These are phyloP conservation scores for Blomia tropicalis DNA, from an alignment of 2,888 invertebrate genomes.

Conservation along the genomic window DNA sequence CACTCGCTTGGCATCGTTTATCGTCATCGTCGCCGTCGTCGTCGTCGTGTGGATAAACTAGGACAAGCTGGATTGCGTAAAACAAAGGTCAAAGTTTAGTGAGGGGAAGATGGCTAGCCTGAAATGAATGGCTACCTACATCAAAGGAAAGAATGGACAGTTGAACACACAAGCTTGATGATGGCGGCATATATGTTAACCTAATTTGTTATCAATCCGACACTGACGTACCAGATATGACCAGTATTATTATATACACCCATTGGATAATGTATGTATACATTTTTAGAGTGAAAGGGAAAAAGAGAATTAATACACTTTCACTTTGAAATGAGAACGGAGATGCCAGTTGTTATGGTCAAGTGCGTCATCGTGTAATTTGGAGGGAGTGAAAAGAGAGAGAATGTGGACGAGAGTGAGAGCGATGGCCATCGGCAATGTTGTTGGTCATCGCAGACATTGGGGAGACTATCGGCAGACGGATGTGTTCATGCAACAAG, in stretches of 20 bases:
- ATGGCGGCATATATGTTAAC: not conserved
- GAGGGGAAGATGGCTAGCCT: no score
- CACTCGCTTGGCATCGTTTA: no score
- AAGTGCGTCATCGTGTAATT: not conserved
- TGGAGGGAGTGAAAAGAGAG: not conserved
- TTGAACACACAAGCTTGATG: no score
- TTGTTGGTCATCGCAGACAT: not conserved
- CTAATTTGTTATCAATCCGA: slow-evolving; percentile 7
- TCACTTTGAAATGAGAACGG: not conserved
- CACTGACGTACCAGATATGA: no score
- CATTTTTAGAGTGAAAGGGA: no score
- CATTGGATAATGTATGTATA: no score
- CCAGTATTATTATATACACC: not conserved
- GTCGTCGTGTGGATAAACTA: no score
- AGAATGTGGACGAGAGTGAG: not conserved
- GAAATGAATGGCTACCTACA: no score
- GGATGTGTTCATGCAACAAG: slow-evolving; percentile 15
- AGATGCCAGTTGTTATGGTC: no score
- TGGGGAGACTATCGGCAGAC: not conserved
- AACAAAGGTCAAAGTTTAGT: not conserved
- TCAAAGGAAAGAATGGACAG: no score
- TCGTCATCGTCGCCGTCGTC: no score
- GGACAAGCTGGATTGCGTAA: not conserved
- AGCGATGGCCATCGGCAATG: not conserved
- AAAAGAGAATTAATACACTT: no score